Conservation (phyloP, 2,113 vertebrate genomes). For the Argyrosomus japonicus region DNA sequence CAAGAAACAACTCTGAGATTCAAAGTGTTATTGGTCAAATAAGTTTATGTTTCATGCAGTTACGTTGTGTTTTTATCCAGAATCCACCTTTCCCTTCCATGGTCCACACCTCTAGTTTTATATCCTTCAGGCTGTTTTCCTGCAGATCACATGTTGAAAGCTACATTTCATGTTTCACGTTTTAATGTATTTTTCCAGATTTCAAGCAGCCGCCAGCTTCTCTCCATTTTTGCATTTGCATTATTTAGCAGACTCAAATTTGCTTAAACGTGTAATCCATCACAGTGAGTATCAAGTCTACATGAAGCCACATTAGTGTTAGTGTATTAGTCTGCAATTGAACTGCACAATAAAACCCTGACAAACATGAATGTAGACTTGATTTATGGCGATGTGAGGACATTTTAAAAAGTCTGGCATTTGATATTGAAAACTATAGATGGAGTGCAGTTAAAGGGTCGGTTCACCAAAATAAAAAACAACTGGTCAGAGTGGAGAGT, state of each 20-base stretch:
- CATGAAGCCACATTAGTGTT: neutral
- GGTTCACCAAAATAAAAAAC: neutral
- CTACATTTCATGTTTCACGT: neutral
- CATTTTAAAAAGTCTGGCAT: too few species aligned
- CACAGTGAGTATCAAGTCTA: neutral
- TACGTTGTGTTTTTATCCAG: neutral
- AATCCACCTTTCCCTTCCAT: neutral
- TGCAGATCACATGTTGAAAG: neutral
- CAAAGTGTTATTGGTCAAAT: neutral
- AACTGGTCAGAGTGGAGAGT: too few species aligned
- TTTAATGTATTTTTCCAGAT: neutral
- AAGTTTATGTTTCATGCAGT: neutral
- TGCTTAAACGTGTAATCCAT: neutral
- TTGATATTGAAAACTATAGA: neutral
- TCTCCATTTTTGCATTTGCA: neutral
- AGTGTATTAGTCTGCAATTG: neutral
- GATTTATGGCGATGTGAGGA: neutral
- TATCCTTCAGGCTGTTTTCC: neutral
- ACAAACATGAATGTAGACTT: too few species aligned
- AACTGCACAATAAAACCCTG: too few species aligned
- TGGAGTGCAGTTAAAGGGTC: neutral
- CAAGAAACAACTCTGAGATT: slow-evolving; percentile 7
- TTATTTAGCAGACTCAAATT: neutral
- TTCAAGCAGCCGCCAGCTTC: neutral
- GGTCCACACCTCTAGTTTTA: neutral